phyloP scores from a whole-genome alignment of 2,113 vertebrate genomes.

The Elaphurus davidianus region DNA sequence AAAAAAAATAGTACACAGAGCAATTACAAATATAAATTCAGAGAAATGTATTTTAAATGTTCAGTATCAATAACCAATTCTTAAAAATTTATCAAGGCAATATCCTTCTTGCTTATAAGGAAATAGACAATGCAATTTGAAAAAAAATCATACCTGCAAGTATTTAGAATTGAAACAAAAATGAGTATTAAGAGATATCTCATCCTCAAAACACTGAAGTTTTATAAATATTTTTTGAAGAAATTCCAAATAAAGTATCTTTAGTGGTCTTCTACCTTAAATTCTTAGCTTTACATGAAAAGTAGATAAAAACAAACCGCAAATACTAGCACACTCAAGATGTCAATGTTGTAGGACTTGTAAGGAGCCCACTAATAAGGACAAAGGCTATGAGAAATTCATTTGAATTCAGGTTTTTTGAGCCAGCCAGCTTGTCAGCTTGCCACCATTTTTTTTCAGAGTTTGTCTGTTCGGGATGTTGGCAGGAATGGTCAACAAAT shows the following conservation, averaged over 20 bases:
- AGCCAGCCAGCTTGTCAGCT: neutral
- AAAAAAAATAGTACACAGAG: neutral
- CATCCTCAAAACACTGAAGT: neutral
- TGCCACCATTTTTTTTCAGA: neutral
- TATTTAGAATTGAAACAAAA: slow-evolving; percentile 2
- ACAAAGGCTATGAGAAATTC: neutral
- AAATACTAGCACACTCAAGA: neutral
- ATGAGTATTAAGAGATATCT: neutral
- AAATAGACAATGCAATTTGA: slow-evolving; percentile 14
- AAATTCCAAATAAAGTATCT: neutral
- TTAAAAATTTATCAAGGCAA: slow-evolving; percentile 9
- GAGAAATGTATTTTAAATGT: neutral
- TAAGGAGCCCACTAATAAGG: neutral
- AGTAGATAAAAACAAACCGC: neutral
- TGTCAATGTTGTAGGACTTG: neutral
- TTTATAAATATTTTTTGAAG: neutral
- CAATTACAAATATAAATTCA: slow-evolving; percentile 28
- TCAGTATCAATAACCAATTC: neutral
- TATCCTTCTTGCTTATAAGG: neutral
- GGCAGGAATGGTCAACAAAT: neutral
- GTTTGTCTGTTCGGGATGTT: neutral
- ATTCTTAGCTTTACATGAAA: neutral
- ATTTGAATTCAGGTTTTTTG: neutral
- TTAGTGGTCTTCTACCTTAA: neutral
- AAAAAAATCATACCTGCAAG: neutral